Conservation (phyloP, 2,888 invertebrate genomes). For the Petrophora chlorosata region DNA sequence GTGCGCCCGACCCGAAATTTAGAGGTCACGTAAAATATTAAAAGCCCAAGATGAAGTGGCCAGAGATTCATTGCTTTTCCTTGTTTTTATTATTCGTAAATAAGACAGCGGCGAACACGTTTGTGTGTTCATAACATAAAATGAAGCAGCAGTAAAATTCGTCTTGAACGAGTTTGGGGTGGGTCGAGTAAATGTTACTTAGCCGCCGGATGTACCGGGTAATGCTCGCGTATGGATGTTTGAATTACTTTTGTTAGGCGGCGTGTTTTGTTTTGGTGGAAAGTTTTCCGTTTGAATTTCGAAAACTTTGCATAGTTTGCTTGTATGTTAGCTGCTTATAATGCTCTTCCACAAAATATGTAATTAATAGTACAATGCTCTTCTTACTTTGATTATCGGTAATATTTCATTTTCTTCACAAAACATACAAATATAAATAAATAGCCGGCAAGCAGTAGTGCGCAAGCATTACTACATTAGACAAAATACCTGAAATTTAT, state of each 20-base stretch:
- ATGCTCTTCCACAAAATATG: too few species aligned
- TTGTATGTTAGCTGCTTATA: too few species aligned
- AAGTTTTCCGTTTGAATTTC: slow-evolving; percentile 22
- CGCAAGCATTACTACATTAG: too few species aligned
- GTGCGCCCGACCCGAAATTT: slow-evolving; percentile 73
- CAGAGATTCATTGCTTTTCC: slow-evolving; percentile 81
- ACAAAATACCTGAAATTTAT: too few species aligned
- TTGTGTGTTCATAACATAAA: slow-evolving; percentile 75
- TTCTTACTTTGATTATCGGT: too few species aligned
- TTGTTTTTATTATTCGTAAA: slow-evolving; percentile 83
- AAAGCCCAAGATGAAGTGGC: slow-evolving; percentile 81
- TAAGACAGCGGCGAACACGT: slow-evolving; percentile 60
- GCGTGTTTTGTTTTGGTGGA: slow-evolving; percentile 15
- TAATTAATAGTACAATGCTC: too few species aligned
- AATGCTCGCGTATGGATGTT: slow-evolving; percentile 49
- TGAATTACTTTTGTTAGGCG: slow-evolving; percentile 39
- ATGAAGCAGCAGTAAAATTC: slow-evolving; percentile 71
- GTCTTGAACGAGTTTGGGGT: slow-evolving; percentile 53
- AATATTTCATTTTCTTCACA: too few species aligned
- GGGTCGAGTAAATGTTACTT: slow-evolving; percentile 68
- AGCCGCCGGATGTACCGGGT: slow-evolving; percentile 48
- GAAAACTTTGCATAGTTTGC: too few species aligned
- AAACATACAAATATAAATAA: too few species aligned
- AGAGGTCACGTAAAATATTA: slow-evolving; percentile 84
- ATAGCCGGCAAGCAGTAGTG: too few species aligned